These are phyloP conservation scores for Hoplias malabaricus DNA, from an alignment of 2,113 vertebrate genomes.

Conservation along the genomic window DNA sequence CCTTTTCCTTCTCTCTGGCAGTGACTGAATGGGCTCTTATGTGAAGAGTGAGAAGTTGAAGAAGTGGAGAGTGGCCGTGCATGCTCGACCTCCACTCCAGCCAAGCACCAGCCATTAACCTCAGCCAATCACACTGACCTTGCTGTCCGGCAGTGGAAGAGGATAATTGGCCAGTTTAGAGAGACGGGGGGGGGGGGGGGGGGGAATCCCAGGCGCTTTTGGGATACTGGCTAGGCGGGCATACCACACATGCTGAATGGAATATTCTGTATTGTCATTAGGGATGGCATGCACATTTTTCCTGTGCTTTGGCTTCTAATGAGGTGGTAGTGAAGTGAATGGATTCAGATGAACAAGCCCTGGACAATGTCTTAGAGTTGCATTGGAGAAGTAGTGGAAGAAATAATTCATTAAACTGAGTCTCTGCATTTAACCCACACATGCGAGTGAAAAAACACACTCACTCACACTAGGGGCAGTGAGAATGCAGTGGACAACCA, in stretches of 20 bases:
- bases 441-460: no score
- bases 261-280: constrained; percentile 50
- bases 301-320: constrained; percentile 50
- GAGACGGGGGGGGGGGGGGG: neutral
- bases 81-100: constrained; percentile 72
- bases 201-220: constrained; percentile 36
- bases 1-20: constrained; percentile 44
- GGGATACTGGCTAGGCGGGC: constrained; percentile 26
- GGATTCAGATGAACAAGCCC: neutral
- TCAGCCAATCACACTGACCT: constrained; percentile 78
- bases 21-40: constrained; percentile 66
- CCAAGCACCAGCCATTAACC: constrained; percentile 76
- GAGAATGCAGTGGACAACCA: no score
- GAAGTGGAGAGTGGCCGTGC: constrained; percentile 68
- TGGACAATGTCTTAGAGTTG: neutral
- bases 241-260: constrained; percentile 30
- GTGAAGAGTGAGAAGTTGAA: constrained; percentile 73
- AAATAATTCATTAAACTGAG: no score
- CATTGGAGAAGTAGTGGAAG: neutral
- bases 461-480: no score
- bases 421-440: no score
- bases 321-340: constrained; percentile 37
- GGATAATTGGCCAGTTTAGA: constrained; percentile 75
- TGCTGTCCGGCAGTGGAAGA: constrained; percentile 64
- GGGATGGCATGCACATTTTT: constrained; percentile 47